Evolutionary conservation across 2,113 vertebrate species (phyloP).

Genomic region (Cygnus buccinator): DNA sequence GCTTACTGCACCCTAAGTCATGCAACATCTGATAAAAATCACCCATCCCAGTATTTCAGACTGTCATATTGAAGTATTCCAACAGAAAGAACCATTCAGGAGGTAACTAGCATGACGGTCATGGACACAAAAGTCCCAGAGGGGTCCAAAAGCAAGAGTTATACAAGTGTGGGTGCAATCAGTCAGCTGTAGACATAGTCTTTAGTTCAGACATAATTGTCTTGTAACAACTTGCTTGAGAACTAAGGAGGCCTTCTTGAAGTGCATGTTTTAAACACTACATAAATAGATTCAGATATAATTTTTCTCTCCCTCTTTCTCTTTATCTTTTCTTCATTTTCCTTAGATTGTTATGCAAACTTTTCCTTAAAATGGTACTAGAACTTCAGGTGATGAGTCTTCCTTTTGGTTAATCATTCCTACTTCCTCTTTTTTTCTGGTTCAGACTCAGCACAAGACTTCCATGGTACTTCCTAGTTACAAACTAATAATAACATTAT

Average conservation of each 20-base stretch:
- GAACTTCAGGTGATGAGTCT: neutral
- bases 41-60: neutral
- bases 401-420: neutral
- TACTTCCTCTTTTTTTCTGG: neutral
- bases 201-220: neutral
- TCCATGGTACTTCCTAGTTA: neutral
- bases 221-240: neutral
- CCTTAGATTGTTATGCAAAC: neutral
- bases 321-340: neutral
- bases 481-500: neutral
- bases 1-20: neutral
- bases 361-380: neutral
- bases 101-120: neutral
- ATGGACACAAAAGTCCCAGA: neutral
- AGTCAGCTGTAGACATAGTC: neutral
- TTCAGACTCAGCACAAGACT: neutral
- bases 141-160: neutral
- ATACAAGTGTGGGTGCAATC: rapidly evolving
- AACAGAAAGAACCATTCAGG: neutral
- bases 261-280: neutral
- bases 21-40: neutral
- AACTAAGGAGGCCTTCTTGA: neutral
- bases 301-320: neutral
- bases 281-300: neutral
- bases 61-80: neutral